Evolutionary conservation across 1,140 invertebrate species (phyloP), one percentile per base, ranked within the genome.

Genomic region (Arion vulgaris): DNA sequence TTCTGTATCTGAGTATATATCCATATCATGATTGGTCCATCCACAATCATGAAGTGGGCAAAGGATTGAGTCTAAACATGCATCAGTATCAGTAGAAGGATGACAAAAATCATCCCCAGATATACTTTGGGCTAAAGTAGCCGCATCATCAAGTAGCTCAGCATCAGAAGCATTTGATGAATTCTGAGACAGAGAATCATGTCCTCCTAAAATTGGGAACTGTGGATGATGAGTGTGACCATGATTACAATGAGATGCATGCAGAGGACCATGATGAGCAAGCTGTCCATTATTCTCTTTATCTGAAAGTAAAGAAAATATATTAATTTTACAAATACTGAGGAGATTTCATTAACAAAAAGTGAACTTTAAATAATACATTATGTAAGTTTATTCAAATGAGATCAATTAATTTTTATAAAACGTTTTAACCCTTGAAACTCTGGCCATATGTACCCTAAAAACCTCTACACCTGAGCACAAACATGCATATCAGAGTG

Each of bases 1-100:
- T 51, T 83, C 82, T 26, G 80, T 71, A 69, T 80, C 83, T n/a
- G 84, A 84, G 51, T 66, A 74, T 36, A 57, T 84, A 75, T 84
- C 80, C 34, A 36, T 45, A n/a, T 79, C 57, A 28, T 66, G 81
- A 74, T 80, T 77, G 68, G 57, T 75, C 38, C 72, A 69, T 28
- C 62, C 53, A 71, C 49, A 75, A 45, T 72, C 53, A 1, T 74
- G 69, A 80, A 82, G 77, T 28, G 71, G 34, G 11, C 32, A 45
- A 41, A 17, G 45, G 38, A 34, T 32, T 72, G 2, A 72, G 41
- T 78, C 39, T 45, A 41, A 71, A 23, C n/a, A 76, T 15, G 23
- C 19, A 23, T 57, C 53, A 57, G 53, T 66, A 28, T 32, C 62
- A 7, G n/a, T 28, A 32, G 17, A 5, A 32, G n/a, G 62, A 66